Conservation (phyloP, 2,113 vertebrate species). For the Campylorhamphus procurvoides region DNA sequence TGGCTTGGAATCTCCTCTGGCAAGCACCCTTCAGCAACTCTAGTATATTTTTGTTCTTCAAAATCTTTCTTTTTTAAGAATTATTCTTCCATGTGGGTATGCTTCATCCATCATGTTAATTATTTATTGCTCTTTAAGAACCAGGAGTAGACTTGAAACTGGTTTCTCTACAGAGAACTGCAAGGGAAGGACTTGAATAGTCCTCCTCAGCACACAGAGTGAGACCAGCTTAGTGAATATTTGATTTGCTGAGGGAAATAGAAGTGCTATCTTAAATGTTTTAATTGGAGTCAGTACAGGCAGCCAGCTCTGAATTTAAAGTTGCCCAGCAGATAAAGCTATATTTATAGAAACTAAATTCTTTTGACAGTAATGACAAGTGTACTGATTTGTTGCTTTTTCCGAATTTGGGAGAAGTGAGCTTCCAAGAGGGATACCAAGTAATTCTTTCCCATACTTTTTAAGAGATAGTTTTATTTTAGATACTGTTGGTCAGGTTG, state of each 20-base stretch:
- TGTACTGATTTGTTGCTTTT: not conserved
- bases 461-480: not conserved
- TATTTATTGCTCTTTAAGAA: constrained; percentile 1
- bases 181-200: not conserved
- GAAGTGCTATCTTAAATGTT: not conserved
- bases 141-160: not conserved
- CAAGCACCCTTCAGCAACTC: not conserved
- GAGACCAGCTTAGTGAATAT: not conserved
- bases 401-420: not conserved
- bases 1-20: not conserved
- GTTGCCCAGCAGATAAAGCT: not conserved
- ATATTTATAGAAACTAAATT: not conserved
- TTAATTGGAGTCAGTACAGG: not conserved
- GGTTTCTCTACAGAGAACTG: not conserved
- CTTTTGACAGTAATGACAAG: not conserved
- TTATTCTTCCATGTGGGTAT: not conserved
- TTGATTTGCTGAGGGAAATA: not conserved
- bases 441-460: not conserved
- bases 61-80: not conserved
- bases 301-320: not conserved
- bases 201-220: not conserved
- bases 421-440: not conserved
- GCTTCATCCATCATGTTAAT: not conserved
- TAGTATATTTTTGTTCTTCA: not conserved
- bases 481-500: not conserved